Conservation (phyloP, 2,888 invertebrate genomes). For the Desoria tigrina region DNA sequence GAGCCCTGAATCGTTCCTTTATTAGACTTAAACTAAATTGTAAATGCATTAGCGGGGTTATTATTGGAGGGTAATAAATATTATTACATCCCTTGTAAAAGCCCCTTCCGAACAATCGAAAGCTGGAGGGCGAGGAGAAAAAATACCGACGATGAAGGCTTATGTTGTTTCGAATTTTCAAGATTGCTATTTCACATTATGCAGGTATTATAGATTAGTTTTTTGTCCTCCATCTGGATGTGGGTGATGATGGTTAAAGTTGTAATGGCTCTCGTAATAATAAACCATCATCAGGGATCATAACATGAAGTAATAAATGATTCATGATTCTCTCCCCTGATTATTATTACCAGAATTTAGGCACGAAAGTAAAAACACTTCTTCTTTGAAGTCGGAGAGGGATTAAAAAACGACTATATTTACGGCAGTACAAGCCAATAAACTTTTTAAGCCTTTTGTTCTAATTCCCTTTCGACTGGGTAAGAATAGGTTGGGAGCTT, state of each 20-base stretch:
- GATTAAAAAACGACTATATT: too few relatives aligned
- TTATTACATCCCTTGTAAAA: constrained; percentile 26
- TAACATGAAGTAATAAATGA: constrained; percentile 26
- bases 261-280: constrained; percentile 15
- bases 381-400: too few relatives aligned
- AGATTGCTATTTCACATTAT: background rate
- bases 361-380: too few relatives aligned
- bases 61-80: constrained; percentile 24
- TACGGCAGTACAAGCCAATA: too few relatives aligned
- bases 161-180: too few relatives aligned
- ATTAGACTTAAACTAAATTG: background rate
- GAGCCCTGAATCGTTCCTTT: too few relatives aligned
- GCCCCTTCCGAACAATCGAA: constrained; percentile 4
- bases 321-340: constrained; percentile 14
- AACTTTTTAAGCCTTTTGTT: too few relatives aligned
- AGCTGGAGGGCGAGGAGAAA: constrained; percentile 5
- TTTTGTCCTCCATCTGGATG: background rate
- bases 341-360: too few relatives aligned
- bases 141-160: background rate
- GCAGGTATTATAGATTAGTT: background rate
- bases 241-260: too few relatives aligned
- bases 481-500: too few relatives aligned
- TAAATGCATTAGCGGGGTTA: constrained; percentile 22
- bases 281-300: constrained; percentile 25
- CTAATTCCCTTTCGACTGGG: too few relatives aligned